phyloP scores from a whole-genome alignment of 2,113 vertebrate species.

The Jacana jacana region DNA sequence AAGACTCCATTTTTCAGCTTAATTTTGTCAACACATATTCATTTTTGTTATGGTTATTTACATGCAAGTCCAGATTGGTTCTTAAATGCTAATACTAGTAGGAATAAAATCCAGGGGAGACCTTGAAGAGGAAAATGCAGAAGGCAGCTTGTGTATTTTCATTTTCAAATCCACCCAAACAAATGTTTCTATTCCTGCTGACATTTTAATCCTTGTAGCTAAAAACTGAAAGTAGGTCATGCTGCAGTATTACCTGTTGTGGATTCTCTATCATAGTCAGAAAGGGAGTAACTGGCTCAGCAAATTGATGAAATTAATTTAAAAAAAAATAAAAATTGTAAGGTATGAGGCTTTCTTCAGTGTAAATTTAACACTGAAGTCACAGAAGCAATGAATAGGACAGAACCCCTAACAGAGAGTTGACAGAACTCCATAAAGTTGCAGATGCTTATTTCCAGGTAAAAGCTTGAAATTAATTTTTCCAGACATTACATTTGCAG shows the following conservation, averaged over 20 bases:
- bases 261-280: background rate
- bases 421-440: background rate
- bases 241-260: constrained; percentile 6
- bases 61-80: background rate
- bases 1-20: background rate
- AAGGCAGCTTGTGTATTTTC: background rate
- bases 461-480: background rate
- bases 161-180: background rate
- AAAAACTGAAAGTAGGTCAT: constrained; percentile 36
- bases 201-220: background rate
- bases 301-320: constrained; percentile 41
- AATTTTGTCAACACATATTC: background rate
- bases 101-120: background rate
- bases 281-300: constrained; percentile 27
- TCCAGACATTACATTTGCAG: background rate
- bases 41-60: background rate
- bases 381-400: background rate
- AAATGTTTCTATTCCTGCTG: background rate
- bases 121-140: background rate
- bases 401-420: background rate
- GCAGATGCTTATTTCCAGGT: background rate
- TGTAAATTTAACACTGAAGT: background rate
- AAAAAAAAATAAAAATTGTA: constrained; percentile 2
- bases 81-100: background rate
- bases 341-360: background rate